These are phyloP conservation scores for Macrotus californicus DNA, from an alignment of 2,113 vertebrate species.

Conservation along the genomic window DNA sequence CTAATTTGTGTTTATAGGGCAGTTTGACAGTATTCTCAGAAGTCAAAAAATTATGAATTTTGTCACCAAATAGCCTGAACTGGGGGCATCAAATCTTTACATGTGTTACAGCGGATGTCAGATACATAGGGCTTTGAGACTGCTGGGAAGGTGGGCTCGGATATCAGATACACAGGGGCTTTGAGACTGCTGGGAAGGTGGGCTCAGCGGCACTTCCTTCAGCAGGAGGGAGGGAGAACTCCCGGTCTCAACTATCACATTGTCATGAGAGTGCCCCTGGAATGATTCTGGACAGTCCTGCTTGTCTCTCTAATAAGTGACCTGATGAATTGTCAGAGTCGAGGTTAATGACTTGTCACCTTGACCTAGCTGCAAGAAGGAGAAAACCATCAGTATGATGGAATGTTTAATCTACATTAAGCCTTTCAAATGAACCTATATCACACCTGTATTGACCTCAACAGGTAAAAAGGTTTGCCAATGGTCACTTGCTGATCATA, in stretches of 20 bases:
- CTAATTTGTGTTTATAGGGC: neutral
- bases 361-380: neutral
- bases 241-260: neutral
- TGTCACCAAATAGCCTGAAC: neutral
- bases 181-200: neutral
- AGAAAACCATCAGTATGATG: neutral
- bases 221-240: accelerated
- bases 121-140: neutral
- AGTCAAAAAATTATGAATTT: neutral
- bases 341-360: neutral
- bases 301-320: neutral
- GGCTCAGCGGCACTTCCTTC: neutral
- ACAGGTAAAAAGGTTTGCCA: neutral
- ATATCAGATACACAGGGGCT: neutral
- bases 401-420: neutral
- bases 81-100: neutral
- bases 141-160: neutral
- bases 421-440: neutral
- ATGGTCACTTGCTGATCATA: neutral
- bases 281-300: neutral
- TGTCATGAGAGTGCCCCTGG: neutral
- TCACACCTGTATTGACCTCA: neutral
- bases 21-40: neutral
- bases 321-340: neutral
- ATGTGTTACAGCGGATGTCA: neutral